Evolutionary conservation across 2,797 vertebrate genomes (phyloP).

Genomic region (Fundulus diaphanus): DNA sequence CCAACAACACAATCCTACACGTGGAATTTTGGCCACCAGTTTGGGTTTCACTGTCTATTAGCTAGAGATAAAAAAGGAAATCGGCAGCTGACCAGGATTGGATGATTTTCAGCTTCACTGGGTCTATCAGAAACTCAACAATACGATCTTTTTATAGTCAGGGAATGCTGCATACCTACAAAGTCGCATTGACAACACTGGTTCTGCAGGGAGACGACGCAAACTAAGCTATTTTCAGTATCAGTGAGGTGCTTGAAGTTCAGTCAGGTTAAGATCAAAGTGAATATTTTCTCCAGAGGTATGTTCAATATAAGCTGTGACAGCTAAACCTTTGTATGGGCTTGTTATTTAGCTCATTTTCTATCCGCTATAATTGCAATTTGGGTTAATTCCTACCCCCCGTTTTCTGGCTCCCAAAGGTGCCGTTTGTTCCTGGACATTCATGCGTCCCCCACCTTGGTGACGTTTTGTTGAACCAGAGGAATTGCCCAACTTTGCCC

Average conservation of each 20-base stretch:
- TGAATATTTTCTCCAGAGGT: not conserved
- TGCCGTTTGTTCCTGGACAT: not conserved
- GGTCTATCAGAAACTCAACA: not conserved
- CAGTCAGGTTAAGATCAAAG: not conserved
- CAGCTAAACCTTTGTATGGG: not conserved
- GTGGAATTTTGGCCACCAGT: not conserved
- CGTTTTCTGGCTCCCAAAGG: not conserved
- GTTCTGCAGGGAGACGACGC: not conserved
- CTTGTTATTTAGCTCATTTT: not conserved
- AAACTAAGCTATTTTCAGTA: not conserved
- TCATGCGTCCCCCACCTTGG: not conserved
- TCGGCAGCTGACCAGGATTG: not conserved
- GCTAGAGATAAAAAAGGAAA: not conserved
- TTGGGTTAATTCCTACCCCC: not conserved
- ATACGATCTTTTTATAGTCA: not conserved
- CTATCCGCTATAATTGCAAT: not conserved
- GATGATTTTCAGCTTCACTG: not conserved
- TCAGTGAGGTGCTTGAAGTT: not conserved
- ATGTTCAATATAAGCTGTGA: not conserved
- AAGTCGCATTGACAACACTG: not conserved
- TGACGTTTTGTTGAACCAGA: not conserved
- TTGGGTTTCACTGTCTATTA: not conserved
- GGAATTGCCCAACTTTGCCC: not conserved
- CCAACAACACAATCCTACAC: not conserved
- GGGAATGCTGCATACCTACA: not conserved